These are phyloP conservation scores for Podilymbus podiceps DNA, from an alignment of 2,113 vertebrate genomes.

Conservation along the genomic window DNA sequence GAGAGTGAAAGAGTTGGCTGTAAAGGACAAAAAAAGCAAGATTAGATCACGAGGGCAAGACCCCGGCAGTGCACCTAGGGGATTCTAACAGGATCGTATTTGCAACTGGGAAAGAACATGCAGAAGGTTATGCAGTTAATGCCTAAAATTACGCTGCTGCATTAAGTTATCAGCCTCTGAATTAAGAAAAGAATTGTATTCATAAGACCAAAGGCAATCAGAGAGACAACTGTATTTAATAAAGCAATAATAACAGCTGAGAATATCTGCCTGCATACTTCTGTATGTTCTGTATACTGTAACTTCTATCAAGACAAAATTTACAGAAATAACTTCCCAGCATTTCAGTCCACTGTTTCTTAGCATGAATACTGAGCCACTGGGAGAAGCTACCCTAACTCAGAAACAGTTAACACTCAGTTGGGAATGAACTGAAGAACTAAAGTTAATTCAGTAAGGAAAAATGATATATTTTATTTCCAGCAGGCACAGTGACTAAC, in stretches of 20 bases:
- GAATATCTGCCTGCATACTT: neutral
- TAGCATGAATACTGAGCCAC: neutral
- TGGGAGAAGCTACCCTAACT: neutral
- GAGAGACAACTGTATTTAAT: neutral
- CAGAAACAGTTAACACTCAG: neutral
- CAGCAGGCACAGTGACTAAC: neutral
- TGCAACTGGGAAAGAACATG: neutral
- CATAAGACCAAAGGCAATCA: neutral
- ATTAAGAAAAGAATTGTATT: neutral
- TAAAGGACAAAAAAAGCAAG: neutral
- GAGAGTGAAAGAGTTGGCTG: neutral
- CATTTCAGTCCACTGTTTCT: neutral
- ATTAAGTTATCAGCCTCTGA: neutral
- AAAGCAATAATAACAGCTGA: neutral
- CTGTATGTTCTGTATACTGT: no score
- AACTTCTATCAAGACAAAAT: neutral
- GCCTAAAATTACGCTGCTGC: neutral
- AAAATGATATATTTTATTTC: neutral
- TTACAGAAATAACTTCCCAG: neutral
- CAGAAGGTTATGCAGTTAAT: neutral
- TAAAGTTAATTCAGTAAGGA: neutral
- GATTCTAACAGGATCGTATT: neutral
- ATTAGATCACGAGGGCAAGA: neutral
- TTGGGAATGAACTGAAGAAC: neutral
- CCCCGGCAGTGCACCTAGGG: neutral